Evolutionary conservation across 1,140 invertebrate species (phyloP).

Genomic region (Parasteatoda tepidariorum): DNA sequence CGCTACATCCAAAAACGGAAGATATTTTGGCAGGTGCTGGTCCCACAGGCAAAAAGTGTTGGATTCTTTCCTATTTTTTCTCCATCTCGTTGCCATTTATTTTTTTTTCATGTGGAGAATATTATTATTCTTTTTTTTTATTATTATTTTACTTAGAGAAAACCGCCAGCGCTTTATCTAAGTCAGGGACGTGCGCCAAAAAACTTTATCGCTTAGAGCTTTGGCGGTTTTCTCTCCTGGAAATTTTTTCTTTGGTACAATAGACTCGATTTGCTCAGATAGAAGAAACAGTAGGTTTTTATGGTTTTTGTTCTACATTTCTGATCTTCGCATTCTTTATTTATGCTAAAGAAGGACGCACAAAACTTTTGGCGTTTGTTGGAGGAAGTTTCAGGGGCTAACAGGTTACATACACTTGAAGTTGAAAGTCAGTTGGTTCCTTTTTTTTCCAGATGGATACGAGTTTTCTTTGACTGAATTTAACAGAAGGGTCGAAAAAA

Average conservation of each 20-base stretch:
- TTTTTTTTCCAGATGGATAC: no score
- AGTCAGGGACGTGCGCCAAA: conserved; percentile 50
- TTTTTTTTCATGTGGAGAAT: background rate
- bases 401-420: no score
- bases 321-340: no score
- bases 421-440: no score
- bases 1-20: background rate
- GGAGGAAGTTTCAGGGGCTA: no score
- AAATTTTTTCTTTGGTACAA: conserved; percentile 34
- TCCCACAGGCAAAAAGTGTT: background rate
- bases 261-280: conserved; percentile 47
- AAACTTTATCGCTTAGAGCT: conserved; percentile 58
- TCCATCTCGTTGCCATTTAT: background rate
- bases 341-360: no score
- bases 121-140: background rate
- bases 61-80: background rate
- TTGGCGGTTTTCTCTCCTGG: background rate
- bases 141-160: background rate
- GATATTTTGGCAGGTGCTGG: background rate
- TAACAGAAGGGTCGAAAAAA: no score
- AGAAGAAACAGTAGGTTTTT: conserved; percentile 36
- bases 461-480: no score
- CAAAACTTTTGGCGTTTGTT: no score
- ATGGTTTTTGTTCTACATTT: no score
- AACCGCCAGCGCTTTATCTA: conserved; percentile 37